phyloP scores from a whole-genome alignment of 2,113 vertebrate species.

The Promerops cafer region DNA sequence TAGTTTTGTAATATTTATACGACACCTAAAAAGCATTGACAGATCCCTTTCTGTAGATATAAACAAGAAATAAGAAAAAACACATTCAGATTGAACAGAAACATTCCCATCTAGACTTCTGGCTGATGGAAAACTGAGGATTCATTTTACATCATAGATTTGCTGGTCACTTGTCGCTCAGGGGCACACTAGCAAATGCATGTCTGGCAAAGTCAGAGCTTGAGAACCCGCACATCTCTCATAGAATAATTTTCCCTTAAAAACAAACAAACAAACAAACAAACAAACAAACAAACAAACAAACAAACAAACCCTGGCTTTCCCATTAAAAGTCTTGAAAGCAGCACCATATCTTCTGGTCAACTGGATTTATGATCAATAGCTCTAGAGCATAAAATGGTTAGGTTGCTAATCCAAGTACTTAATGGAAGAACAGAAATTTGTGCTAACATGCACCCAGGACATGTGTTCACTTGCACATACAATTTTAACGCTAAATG shows the following conservation, averaged over 20 bases:
- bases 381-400: neutral
- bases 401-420: neutral
- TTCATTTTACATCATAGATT: neutral
- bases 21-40: neutral
- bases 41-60: neutral
- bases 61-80: neutral
- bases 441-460: neutral
- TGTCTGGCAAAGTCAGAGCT: neutral
- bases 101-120: neutral
- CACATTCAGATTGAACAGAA: neutral
- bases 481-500: neutral
- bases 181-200: neutral
- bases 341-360: rapidly evolving
- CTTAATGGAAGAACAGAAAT: neutral
- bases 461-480: neutral
- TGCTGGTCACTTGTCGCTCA: neutral
- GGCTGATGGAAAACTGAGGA: neutral
- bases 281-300: neutral
- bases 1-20: neutral
- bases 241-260: neutral
- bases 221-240: neutral
- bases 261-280: neutral
- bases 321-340: neutral
- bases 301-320: neutral
- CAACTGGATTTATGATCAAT: neutral